Conservation (phyloP, 2,888 invertebrate species). For the Eupithecia dodoneata region DNA sequence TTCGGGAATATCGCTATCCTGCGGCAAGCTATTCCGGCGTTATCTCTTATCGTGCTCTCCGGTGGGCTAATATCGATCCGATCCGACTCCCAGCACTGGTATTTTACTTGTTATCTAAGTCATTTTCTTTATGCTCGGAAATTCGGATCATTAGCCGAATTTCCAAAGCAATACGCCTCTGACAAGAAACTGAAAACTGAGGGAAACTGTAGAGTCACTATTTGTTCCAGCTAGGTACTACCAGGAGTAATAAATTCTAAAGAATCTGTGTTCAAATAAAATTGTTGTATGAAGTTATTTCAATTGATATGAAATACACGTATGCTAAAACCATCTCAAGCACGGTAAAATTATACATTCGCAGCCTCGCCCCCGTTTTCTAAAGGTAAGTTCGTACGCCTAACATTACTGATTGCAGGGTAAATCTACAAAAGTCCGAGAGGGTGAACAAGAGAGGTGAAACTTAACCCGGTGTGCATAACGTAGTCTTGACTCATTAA, state of each 20-base stretch:
- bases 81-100: conserved; percentile 38
- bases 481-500: conserved; percentile 69
- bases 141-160: conserved; percentile 15
- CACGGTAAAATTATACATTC: conserved; percentile 8
- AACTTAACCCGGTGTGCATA: conserved; percentile 63
- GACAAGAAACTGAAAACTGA: background rate
- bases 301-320: background rate
- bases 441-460: conserved; percentile 57
- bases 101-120: conserved; percentile 38
- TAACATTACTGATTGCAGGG: conserved; percentile 14
- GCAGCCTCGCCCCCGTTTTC: conserved; percentile 5
- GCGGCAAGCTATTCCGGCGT: conserved; percentile 43
- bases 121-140: conserved; percentile 25
- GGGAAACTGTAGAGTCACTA: background rate
- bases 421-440: conserved; percentile 38
- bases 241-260: background rate
- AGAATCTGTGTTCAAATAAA: background rate
- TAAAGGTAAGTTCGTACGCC: conserved; percentile 10
- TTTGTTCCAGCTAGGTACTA: background rate
- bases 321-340: background rate
- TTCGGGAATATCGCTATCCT: conserved; percentile 44
- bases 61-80: conserved; percentile 44
- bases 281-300: background rate
- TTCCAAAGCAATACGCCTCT: conserved; percentile 9
- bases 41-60: conserved; percentile 45